Evolutionary conservation across 2,113 vertebrate species (phyloP), one percentile per base, ranked within the genome.

Genomic region (Calyptommatus sinebrachiatus): DNA sequence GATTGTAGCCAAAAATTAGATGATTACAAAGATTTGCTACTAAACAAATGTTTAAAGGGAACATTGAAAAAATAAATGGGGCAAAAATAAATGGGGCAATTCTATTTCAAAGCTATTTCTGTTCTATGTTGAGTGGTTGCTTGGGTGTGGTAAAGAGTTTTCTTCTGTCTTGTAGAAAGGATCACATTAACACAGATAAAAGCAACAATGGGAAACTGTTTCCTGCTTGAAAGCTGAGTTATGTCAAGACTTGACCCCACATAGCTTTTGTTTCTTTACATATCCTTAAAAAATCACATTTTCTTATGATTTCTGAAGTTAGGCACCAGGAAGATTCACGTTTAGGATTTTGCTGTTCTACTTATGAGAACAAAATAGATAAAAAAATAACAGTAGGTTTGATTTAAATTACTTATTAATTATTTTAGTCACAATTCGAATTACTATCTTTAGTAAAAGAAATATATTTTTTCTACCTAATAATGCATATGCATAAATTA

Each of bases 21-120:
- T 83, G 79, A 69, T 83, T 83, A 86, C 82, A 76, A 82, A 84
- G 82, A 77, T 84, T 83, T 69, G 57, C 74, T 71, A 61, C 82
- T 83, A 71, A 0, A 73, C 70, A 70, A 73, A 67, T 69, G 2
- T 2, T 67, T 83, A 63, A 83, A 81, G 70, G 3, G 29, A 62
- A 68, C 62, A 76, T 45, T 48, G 21, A 62, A 18, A 0, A 5
- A 71, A 62, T 21, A 35, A 45, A 60, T 31, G 60, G 31, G 45
- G 46, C 73, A 48, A 60, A 5, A 71, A 62, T 21, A 35, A 45
- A 60, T 31, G 60, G 31, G 45, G 46, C 73, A 48, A 60, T 4
- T 4, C 63, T 79, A 4, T 65, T 74, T 69, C 48, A 11, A 86
- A 88, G 76, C 85, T 82, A 75, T 70, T 78, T 61, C 84, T 86